Evolutionary conservation across 2,888 invertebrate species (phyloP).

Genomic region (Cryptus viduatorius): DNA sequence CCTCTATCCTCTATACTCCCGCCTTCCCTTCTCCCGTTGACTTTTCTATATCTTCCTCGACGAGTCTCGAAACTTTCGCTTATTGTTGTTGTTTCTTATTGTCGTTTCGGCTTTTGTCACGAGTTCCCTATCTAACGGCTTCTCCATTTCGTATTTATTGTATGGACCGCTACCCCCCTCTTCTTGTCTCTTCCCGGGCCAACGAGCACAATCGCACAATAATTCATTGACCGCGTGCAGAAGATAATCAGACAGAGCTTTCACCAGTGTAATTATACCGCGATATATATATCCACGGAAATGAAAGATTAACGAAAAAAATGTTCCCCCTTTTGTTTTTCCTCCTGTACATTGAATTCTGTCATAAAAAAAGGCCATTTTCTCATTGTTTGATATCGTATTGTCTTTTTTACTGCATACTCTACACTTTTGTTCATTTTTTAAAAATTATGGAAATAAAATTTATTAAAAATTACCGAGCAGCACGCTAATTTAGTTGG

Average conservation of each 20-base stretch:
- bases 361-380: too few relatives aligned
- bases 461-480: too few relatives aligned
- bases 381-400: too few relatives aligned
- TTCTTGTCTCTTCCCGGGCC: not conserved
- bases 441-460: too few relatives aligned
- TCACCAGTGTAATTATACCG: not conserved
- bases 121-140: conserved; percentile 8
- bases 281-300: not conserved
- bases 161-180: too few relatives aligned
- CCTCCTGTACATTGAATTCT: too few relatives aligned
- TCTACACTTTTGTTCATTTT: too few relatives aligned
- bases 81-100: conserved; percentile 55
- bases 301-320: too few relatives aligned
- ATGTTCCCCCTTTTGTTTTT: too few relatives aligned
- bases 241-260: conserved; percentile 21
- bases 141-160: conserved; percentile 13
- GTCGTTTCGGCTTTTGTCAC: conserved; percentile 50
- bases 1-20: conserved; percentile 34
- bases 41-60: not conserved
- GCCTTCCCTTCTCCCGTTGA: not conserved
- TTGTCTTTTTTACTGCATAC: too few relatives aligned
- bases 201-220: not conserved
- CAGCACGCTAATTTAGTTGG: too few relatives aligned
- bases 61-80: conserved; percentile 22
- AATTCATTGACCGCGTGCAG: conserved; percentile 26